A percentile compares a stretch with the other conserved stretches of the same genome.
Evolutionary conservation across 2,888 invertebrate genomes (phyloP).

Genomic region (Pyralis farinalis): DNA sequence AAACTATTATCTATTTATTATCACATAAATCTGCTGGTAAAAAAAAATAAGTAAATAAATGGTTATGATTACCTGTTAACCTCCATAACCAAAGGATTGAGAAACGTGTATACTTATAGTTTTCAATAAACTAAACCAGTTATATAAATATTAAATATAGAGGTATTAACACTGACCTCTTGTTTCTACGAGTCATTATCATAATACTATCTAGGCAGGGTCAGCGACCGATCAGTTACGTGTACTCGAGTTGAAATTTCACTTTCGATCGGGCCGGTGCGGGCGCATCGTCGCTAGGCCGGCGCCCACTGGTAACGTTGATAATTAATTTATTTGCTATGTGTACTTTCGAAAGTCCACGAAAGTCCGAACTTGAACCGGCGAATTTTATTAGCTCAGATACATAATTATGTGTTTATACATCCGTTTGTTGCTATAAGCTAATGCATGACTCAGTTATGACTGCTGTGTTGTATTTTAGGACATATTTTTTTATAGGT

Average conservation of each 20-base stretch:
- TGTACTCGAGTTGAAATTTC: conserved; percentile 28
- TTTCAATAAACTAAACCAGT: no score
- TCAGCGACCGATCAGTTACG: conserved; percentile 27
- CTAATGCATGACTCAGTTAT: not conserved
- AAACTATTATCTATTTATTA: no score
- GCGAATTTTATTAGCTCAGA: conserved; percentile 9
- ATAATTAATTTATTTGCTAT: conserved; percentile 28
- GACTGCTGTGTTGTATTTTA: no score
- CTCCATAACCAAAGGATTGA: no score
- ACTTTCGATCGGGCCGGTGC: conserved; percentile 33
- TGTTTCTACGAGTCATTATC: conserved; percentile 4
- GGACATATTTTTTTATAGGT: no score
- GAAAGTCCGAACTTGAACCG: conserved; percentile 14
- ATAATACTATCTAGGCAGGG: conserved; percentile 10
- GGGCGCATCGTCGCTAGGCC: conserved; percentile 12
- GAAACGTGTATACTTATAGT: no score
- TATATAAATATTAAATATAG: not conserved
- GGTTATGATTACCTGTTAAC: no score
- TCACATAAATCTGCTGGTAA: no score
- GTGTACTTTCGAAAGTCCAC: conserved; percentile 25
- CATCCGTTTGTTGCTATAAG: conserved; percentile 4
- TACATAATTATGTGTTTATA: conserved; percentile 4
- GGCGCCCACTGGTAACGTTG: conserved; percentile 17
- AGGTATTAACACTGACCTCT: conserved; percentile 17
- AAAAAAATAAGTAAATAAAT: no score